phyloP scores from a whole-genome alignment of 2,113 vertebrate genomes.

The Pyxicephalus adspersus region DNA sequence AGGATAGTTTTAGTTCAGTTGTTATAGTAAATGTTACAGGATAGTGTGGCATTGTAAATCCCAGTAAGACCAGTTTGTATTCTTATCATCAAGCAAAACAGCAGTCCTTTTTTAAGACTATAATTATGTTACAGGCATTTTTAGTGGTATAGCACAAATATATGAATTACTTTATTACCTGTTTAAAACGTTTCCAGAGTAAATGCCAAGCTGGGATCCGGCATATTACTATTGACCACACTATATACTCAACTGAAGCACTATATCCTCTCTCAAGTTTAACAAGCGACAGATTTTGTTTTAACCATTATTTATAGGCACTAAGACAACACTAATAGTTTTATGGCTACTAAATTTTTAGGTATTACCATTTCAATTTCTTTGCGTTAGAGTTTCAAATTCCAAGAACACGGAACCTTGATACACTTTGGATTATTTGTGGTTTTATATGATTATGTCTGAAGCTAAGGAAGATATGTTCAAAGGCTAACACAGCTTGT shows the following conservation, averaged over 20 bases:
- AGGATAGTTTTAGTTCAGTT: no score
- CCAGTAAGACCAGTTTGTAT: no score
- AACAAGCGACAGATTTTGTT: background rate
- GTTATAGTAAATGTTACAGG: no score
- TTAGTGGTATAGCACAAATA: background rate
- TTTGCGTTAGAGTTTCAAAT: no score
- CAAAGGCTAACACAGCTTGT: background rate
- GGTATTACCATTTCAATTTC: no score
- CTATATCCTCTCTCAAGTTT: background rate
- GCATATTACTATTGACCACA: background rate
- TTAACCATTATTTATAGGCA: background rate
- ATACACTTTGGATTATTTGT: no score
- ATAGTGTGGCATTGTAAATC: no score
- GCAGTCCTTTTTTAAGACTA: background rate
- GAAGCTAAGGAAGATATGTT: background rate
- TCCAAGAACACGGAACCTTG: no score
- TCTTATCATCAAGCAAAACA: background rate
- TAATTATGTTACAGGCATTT: background rate
- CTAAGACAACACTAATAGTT: background rate
- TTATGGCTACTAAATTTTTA: background rate
- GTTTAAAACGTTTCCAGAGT: background rate
- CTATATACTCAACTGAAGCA: background rate
- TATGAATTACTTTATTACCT: background rate
- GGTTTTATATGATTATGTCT: no score
- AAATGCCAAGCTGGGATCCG: background rate